Percentiles rank a stretch among this genome's conserved stretches.
These are phyloP conservation scores for Egretta garzetta DNA, from an alignment of 2,113 vertebrate genomes.

Conservation along the genomic window DNA sequence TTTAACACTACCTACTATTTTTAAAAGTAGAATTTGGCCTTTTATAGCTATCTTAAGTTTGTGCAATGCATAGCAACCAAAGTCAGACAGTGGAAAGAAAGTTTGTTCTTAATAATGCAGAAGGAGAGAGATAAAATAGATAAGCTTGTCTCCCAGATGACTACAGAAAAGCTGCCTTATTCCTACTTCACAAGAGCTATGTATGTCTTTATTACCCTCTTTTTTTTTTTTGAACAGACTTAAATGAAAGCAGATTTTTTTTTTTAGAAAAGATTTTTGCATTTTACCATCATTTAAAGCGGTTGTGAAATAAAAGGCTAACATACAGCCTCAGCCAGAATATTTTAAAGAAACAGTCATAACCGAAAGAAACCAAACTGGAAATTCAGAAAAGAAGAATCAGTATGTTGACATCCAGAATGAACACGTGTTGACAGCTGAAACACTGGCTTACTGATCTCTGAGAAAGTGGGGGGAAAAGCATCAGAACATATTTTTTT, in stretches of 20 bases:
- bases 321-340: not conserved
- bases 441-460: not conserved
- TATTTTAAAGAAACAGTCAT: not conserved
- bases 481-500: not conserved
- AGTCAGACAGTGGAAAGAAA: not conserved
- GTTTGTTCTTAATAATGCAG: slow-evolving; percentile 16
- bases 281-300: not conserved
- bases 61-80: not conserved
- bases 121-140: not conserved
- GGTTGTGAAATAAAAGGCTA: not conserved
- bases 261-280: not conserved
- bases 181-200: not conserved
- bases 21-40: not conserved
- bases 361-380: not conserved
- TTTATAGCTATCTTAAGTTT: not conserved
- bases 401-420: not conserved
- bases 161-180: not conserved
- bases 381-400: not conserved
- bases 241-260: not conserved
- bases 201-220: not conserved
- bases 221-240: not conserved
- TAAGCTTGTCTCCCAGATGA: not conserved
- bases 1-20: not conserved
- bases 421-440: not conserved
- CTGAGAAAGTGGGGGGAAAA: not conserved